Conservation (phyloP, 2,797 vertebrate genomes). For the Gymnoscopelus braueri region DNA sequence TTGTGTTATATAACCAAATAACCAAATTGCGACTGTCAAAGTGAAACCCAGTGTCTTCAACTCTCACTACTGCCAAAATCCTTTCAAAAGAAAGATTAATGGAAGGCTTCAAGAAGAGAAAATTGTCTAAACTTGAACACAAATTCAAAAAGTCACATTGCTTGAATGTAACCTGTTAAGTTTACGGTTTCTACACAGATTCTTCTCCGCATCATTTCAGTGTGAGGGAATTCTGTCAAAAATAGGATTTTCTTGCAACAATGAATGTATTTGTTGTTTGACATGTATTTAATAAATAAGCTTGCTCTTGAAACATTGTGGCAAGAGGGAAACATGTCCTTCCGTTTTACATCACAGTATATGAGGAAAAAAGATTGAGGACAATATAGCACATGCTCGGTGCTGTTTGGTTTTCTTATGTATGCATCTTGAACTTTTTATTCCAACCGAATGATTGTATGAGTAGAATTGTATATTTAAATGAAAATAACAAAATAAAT, state of each 20-base stretch:
- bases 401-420: slow-evolving; percentile 62
- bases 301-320: slow-evolving; percentile 45
- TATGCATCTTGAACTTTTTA: slow-evolving; percentile 79
- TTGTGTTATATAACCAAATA: too few species aligned
- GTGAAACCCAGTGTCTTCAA: slow-evolving; percentile 57
- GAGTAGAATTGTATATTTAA: slow-evolving; percentile 77
- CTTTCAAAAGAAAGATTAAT: slow-evolving; percentile 44
- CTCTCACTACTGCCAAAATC: slow-evolving; percentile 76
- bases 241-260: slow-evolving; percentile 55
- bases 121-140: slow-evolving; percentile 70
- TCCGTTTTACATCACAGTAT: slow-evolving; percentile 27
- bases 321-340: slow-evolving; percentile 21
- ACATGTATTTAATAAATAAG: slow-evolving; percentile 64
- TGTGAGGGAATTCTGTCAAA: slow-evolving; percentile 54
- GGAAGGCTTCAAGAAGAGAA: slow-evolving; percentile 39
- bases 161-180: slow-evolving; percentile 82
- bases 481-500: slow-evolving; percentile 66
- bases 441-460: slow-evolving; percentile 75
- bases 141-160: slow-evolving; percentile 37
- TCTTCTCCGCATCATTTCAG: slow-evolving; percentile 74
- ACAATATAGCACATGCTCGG: slow-evolving; percentile 50
- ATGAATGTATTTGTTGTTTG: slow-evolving; percentile 82
- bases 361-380: slow-evolving; percentile 23
- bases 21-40: slow-evolving; percentile 33
- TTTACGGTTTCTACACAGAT: slow-evolving; percentile 70